phyloP scores from a whole-genome alignment of 2,797 vertebrate species.

The Psittacula derbiana region DNA sequence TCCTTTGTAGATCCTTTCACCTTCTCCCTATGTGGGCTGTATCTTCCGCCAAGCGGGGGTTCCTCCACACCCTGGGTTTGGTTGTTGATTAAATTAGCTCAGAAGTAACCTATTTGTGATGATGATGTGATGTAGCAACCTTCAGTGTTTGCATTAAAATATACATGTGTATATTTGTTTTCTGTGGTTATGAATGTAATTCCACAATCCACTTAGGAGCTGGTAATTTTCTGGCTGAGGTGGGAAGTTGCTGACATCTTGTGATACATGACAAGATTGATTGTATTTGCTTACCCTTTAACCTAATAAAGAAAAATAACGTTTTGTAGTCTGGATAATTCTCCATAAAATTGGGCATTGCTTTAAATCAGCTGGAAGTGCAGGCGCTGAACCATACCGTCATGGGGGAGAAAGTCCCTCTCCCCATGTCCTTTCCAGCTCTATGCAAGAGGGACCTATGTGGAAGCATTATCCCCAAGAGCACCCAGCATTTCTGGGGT shows the following conservation, averaged over 20 bases:
- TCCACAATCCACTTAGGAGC: conserved; percentile 60
- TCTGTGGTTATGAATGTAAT: conserved; percentile 42
- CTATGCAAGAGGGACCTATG: neutral
- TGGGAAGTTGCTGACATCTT: conserved; percentile 69
- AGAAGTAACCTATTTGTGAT: conserved; percentile 1
- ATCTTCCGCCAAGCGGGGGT: neutral
- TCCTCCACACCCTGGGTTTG: neutral
- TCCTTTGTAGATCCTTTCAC: neutral
- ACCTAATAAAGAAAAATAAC: conserved; percentile 69
- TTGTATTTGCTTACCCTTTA: conserved; percentile 71
- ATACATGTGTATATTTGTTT: conserved; percentile 31
- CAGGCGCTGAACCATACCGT: neutral
- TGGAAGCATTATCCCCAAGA: neutral
- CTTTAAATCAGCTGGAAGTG: conserved; percentile 37
- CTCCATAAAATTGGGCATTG: conserved; percentile 11
- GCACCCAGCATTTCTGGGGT: neutral
- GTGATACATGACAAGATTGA: conserved; percentile 68
- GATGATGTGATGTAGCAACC: neutral
- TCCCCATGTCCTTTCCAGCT: neutral
- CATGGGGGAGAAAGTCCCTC: neutral
- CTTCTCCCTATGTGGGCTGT: neutral
- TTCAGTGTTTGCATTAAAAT: conserved; percentile 37
- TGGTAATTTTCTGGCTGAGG: conserved; percentile 63
- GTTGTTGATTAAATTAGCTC: neutral
- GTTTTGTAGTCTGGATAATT: conserved; percentile 41